Percentiles rank a stretch among this genome's conserved stretches.
Evolutionary conservation across 1,140 invertebrate genomes (phyloP).

Genomic region (Stenopsyche tienmushanensis): DNA sequence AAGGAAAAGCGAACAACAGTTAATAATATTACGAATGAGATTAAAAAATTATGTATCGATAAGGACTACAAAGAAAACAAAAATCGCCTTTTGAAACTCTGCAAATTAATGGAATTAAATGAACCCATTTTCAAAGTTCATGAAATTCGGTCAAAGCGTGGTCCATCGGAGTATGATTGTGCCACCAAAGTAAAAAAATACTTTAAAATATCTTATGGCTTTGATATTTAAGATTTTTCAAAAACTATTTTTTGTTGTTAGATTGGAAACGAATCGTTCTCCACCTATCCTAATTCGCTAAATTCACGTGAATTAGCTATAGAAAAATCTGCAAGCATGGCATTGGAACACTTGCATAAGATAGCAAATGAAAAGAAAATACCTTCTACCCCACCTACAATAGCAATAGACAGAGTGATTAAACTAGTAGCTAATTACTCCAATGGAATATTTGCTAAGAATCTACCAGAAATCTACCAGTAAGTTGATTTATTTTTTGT

Average conservation of each 20-base stretch:
- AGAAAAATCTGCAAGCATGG: conserved; percentile 55
- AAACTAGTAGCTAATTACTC: conserved; percentile 55
- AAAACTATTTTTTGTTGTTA: conserved; percentile 47
- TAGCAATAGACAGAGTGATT: conserved; percentile 49
- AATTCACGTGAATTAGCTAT: conserved; percentile 54
- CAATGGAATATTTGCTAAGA: conserved; percentile 54
- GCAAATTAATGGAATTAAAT: conserved; percentile 28
- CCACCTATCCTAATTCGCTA: conserved; percentile 62
- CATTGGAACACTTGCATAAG: conserved; percentile 52
- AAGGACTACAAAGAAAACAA: conserved; percentile 13
- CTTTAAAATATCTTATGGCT: no score
- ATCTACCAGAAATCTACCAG: conserved; percentile 51
- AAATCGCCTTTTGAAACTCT: conserved; percentile 15
- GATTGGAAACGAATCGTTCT: conserved; percentile 49
- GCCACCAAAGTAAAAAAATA: conserved; percentile 34
- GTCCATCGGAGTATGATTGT: conserved; percentile 45
- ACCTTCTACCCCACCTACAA: conserved; percentile 43
- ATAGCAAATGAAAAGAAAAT: conserved; percentile 42
- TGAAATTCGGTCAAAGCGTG: conserved; percentile 34
- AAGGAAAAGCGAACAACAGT: not conserved
- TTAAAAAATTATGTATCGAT: conserved; percentile 41
- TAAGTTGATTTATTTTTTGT: conserved; percentile 42
- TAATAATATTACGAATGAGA: conserved; percentile 10
- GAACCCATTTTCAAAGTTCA: conserved; percentile 28
- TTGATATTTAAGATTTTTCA: no score